phyloP scores from a whole-genome alignment of 2,113 vertebrate genomes.

The Passer montanus region DNA sequence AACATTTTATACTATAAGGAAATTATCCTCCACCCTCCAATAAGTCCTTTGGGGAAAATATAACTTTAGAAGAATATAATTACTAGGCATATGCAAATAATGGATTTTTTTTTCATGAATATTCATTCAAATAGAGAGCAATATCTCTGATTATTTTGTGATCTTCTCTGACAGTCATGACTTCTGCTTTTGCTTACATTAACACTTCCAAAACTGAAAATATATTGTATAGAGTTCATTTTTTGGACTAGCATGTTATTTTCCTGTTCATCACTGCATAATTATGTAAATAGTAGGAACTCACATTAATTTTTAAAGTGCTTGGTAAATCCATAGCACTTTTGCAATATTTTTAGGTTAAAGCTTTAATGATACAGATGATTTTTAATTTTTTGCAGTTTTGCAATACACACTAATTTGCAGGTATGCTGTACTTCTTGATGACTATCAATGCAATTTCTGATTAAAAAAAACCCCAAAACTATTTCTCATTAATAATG shows the following conservation, averaged over 20 bases:
- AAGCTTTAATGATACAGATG: not conserved
- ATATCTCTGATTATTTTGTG: not conserved
- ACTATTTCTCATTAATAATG: not conserved
- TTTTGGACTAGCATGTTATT: not conserved
- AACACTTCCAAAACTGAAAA: not conserved
- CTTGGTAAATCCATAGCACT: not conserved
- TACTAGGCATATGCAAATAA: not conserved
- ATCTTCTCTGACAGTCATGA: not conserved
- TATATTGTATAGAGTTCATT: not conserved
- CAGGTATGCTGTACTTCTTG: rapidly evolving
- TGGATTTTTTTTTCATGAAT: not conserved
- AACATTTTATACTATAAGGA: conserved; percentile 3
- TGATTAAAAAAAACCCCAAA: too few relatives aligned
- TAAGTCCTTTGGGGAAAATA: not conserved
- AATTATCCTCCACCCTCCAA: not conserved
- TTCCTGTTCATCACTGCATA: not conserved
- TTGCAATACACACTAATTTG: not conserved
- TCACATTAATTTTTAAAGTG: not conserved
- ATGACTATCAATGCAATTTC: not conserved
- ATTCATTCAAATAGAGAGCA: not conserved
- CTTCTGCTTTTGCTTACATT: not conserved
- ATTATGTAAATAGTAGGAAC: not conserved
- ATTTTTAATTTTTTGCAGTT: not conserved
- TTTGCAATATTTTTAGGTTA: not conserved
- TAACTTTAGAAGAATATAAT: not conserved